Base-by-base conservation (phyloP, 2,797 vertebrate species). In the Ptychadena robeensis region DNA sequence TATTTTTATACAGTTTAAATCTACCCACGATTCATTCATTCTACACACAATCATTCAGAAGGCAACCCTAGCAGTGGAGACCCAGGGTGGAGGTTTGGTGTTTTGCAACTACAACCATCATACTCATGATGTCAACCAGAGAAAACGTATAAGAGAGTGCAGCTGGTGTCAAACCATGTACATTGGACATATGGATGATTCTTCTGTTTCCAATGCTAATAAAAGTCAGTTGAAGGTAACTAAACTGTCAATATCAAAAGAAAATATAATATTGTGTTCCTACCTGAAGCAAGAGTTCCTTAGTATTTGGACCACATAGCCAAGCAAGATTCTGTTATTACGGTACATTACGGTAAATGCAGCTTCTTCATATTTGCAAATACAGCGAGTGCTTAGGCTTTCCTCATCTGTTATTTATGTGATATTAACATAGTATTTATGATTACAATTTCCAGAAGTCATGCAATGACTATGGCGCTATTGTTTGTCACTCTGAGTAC, bases 401-500 rank as follows among this genome's bases (percentile, higher is more conserved):
- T 48, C 28, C 48, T 35, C 14, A 68, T 68, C 38, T 15, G 31
- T 79, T 68, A 68, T 79, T 79, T 79, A 68, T 79, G 9, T 14
- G 69, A 32, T 57, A 69, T 35, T 37, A 44, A 25, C 76, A 57
- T 25, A 59, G 35, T 79, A 69, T 79, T 67, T 79, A 79, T 37
- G 67, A 79, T 79, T 79, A 67, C 44, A 79, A 57, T 69, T 57
- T 79, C 40, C 28, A 57, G 65, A 68, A 79, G 65, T 79, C 76
- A 69, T 37, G 27, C 67, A 27, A 44, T 69, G 65, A 79, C 76
- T 68, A 12, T 67, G 10, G 40, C 2, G 32, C 65, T 68, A 79
- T 68, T 79, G 65, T 79, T 79, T 79, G 76, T 79, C 76, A 79
- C 64, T 68, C 67, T 79, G 31, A 79, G 40, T 67, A 68, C 65